Conservation (phyloP, 2,888 invertebrate species). For the Coelopa pilipes region DNA sequence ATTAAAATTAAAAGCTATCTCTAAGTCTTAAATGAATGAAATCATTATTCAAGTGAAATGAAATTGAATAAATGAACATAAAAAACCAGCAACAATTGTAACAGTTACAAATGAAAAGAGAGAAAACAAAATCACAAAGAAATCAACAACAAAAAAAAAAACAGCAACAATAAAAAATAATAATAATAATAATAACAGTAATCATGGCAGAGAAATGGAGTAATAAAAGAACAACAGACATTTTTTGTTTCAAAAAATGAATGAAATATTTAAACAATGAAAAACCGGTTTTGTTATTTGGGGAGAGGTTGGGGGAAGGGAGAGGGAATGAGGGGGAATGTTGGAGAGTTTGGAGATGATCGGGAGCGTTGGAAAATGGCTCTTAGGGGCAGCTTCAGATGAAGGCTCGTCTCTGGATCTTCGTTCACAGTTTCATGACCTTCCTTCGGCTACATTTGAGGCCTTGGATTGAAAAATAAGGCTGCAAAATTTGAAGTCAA, state of each 20-base stretch:
- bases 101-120: slow-evolving; percentile 19
- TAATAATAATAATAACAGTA: too few species aligned
- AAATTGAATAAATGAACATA: slow-evolving; percentile 3
- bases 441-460: too few species aligned
- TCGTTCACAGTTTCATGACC: too few species aligned
- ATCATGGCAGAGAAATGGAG: slow-evolving; percentile 34
- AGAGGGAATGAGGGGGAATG: too few species aligned
- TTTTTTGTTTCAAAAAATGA: slow-evolving; percentile 46
- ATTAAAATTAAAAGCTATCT: slow-evolving; percentile 26
- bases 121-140: slow-evolving; percentile 30
- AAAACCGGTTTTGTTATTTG: slow-evolving; percentile 46
- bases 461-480: background rate
- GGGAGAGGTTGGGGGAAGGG: background rate
- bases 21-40: slow-evolving; percentile 4
- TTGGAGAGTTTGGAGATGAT: background rate
- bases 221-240: slow-evolving; percentile 38
- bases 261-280: slow-evolving; percentile 44
- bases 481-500: background rate
- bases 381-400: background rate
- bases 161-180: too few species aligned
- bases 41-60: slow-evolving; percentile 10
- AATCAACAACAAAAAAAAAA: slow-evolving; percentile 32
- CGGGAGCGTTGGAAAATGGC: background rate
- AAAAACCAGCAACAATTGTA: slow-evolving; percentile 17
- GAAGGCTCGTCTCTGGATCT: background rate